Percentiles rank a stretch among this genome's conserved stretches.
Conservation (phyloP, 2,797 vertebrate species). For the Neomorphus geoffroyi region DNA sequence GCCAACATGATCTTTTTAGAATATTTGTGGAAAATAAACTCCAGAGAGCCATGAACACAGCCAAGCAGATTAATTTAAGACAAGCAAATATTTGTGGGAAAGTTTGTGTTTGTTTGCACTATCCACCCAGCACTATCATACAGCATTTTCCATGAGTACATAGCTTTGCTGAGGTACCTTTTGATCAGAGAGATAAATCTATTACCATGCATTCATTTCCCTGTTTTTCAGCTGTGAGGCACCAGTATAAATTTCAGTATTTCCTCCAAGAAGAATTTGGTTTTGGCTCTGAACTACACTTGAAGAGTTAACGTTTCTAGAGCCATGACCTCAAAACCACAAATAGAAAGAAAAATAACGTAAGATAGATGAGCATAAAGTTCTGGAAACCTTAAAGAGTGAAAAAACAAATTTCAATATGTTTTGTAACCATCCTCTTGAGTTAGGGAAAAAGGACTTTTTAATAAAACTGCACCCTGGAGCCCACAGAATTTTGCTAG, state of each 20-base stretch:
- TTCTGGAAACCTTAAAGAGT: slow-evolving; percentile 40
- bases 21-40: slow-evolving; percentile 47
- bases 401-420: slow-evolving; percentile 48
- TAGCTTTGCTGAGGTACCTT: background rate
- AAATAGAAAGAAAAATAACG: slow-evolving; percentile 54
- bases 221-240: background rate
- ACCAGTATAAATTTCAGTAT: background rate
- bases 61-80: slow-evolving; percentile 36
- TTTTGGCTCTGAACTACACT: slow-evolving; percentile 15
- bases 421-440: slow-evolving; percentile 36
- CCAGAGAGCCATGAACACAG: background rate
- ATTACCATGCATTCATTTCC: background rate
- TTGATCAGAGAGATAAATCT: background rate
- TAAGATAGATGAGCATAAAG: slow-evolving; percentile 29
- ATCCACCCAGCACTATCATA: background rate
- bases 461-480: slow-evolving; percentile 8
- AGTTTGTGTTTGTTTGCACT: slow-evolving; percentile 10
- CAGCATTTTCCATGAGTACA: background rate
- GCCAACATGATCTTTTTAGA: background rate
- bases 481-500: background rate
- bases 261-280: slow-evolving; percentile 34
- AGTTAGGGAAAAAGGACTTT: slow-evolving; percentile 11
- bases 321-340: slow-evolving; percentile 58
- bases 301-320: slow-evolving; percentile 46
- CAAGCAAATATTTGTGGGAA: slow-evolving; percentile 60